These are phyloP conservation scores for Drosophila hydei DNA, from an alignment of 1,140 invertebrate species.

Conservation along the genomic window DNA sequence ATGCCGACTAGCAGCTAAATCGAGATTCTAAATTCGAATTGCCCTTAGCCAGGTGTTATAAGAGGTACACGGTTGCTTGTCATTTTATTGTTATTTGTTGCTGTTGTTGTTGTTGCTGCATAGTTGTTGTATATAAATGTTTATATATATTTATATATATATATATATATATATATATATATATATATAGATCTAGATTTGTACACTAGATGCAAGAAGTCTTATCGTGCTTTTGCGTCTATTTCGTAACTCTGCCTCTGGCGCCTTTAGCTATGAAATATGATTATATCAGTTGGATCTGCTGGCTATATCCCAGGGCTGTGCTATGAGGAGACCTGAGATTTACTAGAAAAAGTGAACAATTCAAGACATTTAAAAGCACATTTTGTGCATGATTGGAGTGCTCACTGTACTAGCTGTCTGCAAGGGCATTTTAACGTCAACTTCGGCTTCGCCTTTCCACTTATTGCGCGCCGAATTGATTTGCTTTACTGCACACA, in stretches of 20 bases:
- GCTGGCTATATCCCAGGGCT: background rate
- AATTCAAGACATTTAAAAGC: too few relatives aligned
- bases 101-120: constrained; percentile 10
- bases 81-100: constrained; percentile 25
- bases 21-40: constrained; percentile 41
- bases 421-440: background rate
- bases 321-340: background rate
- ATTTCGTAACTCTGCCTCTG: too few relatives aligned
- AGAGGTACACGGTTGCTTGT: constrained; percentile 72
- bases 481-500: constrained; percentile 40
- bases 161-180: too few relatives aligned
- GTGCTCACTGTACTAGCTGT: too few relatives aligned
- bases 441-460: constrained; percentile 3
- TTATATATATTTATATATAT: too few relatives aligned
- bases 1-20: constrained; percentile 41
- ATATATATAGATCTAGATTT: too few relatives aligned
- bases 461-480: constrained; percentile 63
- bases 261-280: background rate
- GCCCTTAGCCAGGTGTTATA: constrained; percentile 35
- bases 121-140: background rate
- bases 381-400: too few relatives aligned
- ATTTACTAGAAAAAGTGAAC: too few relatives aligned
- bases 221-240: background rate
- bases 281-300: background rate
- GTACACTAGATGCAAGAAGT: background rate